Percentiles rank a stretch among this genome's conserved stretches.
Conservation (phyloP, 2,888 invertebrate genomes). For the Drosophila subquinaria region DNA sequence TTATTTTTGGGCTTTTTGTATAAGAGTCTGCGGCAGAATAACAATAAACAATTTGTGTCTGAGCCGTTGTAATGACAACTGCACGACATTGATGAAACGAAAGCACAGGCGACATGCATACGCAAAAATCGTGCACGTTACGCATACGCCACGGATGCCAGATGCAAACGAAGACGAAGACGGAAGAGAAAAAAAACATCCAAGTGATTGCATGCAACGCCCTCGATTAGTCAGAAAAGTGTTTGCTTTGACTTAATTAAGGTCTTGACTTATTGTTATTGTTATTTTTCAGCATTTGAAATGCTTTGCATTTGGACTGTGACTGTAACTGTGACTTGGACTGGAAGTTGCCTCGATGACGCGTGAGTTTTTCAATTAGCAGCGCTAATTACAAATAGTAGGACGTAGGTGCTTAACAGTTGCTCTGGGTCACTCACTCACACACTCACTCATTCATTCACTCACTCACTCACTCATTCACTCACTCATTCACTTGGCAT, state of each 20-base stretch:
- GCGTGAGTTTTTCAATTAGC: constrained; percentile 69
- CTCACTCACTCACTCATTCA: constrained; percentile 29
- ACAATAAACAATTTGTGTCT: constrained; percentile 54
- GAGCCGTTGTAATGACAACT: constrained; percentile 54
- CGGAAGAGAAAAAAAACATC: constrained; percentile 32
- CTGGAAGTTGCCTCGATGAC: constrained; percentile 28
- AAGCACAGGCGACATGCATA: constrained; percentile 53
- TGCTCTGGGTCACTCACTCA: constrained; percentile 26
- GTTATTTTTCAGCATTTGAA: constrained; percentile 24
- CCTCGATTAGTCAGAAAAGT: constrained; percentile 53
- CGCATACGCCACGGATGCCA: constrained; percentile 56
- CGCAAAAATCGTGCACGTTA: constrained; percentile 57
- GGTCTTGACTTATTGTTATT: constrained; percentile 50
- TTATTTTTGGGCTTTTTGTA: neutral
- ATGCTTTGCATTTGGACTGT: constrained; percentile 12
- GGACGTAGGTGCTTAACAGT: constrained; percentile 41
- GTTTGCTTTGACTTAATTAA: constrained; percentile 58
- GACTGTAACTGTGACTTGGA: constrained; percentile 2
- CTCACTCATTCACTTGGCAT: constrained; percentile 49
- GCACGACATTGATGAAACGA: constrained; percentile 62
- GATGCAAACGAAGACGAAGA: constrained; percentile 1
- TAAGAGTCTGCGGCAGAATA: constrained; percentile 23
- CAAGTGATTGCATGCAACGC: constrained; percentile 53
- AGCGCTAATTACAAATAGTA: constrained; percentile 66
- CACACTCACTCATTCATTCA: constrained; percentile 25